Conservation (phyloP, 2,888 invertebrate species). For the Pyrrhopygopsis socrates region DNA sequence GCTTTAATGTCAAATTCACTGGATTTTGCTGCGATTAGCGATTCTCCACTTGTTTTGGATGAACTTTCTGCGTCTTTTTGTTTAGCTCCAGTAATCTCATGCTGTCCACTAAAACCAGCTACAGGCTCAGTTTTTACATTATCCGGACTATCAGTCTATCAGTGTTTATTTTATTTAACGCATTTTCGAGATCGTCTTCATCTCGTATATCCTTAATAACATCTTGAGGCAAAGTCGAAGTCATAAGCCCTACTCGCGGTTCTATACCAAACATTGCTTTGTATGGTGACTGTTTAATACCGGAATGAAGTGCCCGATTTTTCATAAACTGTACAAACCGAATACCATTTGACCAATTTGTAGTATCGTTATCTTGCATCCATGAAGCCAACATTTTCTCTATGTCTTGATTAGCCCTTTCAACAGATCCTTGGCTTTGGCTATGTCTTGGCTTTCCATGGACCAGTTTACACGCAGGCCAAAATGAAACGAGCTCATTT, state of each 20-base stretch:
- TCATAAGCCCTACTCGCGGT: constrained; percentile 35
- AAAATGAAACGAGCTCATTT: constrained; percentile 53
- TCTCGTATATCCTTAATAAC: constrained; percentile 35
- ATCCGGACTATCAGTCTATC: no score
- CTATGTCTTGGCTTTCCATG: constrained; percentile 87
- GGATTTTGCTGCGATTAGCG: no score
- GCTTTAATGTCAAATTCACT: background rate
- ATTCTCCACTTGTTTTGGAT: background rate
- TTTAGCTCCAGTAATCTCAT: constrained; percentile 13
- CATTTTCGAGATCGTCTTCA: constrained; percentile 46
- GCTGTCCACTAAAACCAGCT: constrained; percentile 36
- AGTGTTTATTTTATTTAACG: constrained; percentile 44
- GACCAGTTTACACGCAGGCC: constrained; percentile 86
- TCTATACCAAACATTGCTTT: constrained; percentile 86
- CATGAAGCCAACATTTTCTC: constrained; percentile 87
- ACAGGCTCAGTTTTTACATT: background rate
- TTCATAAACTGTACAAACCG: constrained; percentile 88
- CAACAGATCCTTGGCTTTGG: constrained; percentile 86
- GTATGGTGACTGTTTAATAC: constrained; percentile 85
- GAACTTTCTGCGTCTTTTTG: constrained; percentile 20
- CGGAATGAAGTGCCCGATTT: constrained; percentile 86
- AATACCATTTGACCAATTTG: constrained; percentile 88
- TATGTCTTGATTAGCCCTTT: constrained; percentile 87
- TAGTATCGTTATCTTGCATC: constrained; percentile 86
- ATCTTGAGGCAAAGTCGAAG: constrained; percentile 32